These are phyloP conservation scores for Halichoeres trimaculatus DNA, from an alignment of 2,113 vertebrate genomes.

Conservation along the genomic window DNA sequence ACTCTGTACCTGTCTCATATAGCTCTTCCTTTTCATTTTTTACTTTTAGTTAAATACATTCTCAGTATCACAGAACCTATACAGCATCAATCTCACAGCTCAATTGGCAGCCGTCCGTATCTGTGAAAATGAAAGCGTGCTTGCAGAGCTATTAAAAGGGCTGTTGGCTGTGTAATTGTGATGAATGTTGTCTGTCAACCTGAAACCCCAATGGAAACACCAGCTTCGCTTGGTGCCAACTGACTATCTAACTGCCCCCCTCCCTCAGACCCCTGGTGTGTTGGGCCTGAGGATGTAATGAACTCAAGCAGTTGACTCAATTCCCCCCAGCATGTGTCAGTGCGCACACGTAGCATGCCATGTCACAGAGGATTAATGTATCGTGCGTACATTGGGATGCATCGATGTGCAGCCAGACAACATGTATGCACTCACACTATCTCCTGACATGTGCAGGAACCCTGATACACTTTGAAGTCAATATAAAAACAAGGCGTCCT, in stretches of 20 bases:
- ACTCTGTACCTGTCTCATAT: slow-evolving; percentile 19
- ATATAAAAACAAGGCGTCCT: background rate
- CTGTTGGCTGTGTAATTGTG: slow-evolving; percentile 48
- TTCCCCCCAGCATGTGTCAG: slow-evolving; percentile 22
- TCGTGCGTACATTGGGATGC: background rate
- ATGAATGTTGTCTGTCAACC: slow-evolving; percentile 24
- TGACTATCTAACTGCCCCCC: slow-evolving; percentile 12
- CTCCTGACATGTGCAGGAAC: background rate
- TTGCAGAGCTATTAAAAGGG: slow-evolving; percentile 15
- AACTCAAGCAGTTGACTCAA: slow-evolving; percentile 42
- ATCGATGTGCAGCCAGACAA: background rate
- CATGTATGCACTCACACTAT: background rate
- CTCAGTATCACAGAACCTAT: slow-evolving; percentile 4
- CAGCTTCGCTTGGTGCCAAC: slow-evolving; percentile 9
- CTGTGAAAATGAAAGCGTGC: slow-evolving; percentile 7
- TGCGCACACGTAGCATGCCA: background rate
- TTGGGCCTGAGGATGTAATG: slow-evolving; percentile 36
- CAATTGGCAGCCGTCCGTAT: slow-evolving; percentile 24
- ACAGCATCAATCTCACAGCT: slow-evolving; percentile 12
- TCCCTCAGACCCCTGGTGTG: background rate
- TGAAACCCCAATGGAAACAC: slow-evolving; percentile 6
- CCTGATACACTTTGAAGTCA: background rate
- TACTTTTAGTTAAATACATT: background rate
- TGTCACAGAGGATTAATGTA: slow-evolving; percentile 6
- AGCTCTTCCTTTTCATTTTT: slow-evolving; percentile 16